Conservation (phyloP, 2,888 invertebrate genomes). For the Automeris io region DNA sequence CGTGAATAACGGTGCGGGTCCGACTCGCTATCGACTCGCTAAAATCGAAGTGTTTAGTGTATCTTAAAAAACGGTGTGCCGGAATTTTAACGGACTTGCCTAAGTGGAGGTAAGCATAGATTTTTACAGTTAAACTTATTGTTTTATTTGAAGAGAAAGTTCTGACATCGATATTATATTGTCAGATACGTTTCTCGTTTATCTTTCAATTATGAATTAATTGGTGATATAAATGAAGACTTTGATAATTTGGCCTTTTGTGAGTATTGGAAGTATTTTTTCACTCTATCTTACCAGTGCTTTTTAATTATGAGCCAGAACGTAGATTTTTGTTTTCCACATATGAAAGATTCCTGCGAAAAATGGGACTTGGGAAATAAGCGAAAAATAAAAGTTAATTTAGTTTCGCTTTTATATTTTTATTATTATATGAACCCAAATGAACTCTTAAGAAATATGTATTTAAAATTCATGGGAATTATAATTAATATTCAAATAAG, state of each 20-base stretch:
- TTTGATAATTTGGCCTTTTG: no score
- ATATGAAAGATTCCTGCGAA: no score
- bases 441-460: not conserved
- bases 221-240: no score
- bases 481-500: conserved; percentile 47
- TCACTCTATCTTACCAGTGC: no score
- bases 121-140: conserved; percentile 72
- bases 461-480: conserved; percentile 26
- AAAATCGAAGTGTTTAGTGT: conserved; percentile 72
- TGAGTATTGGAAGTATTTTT: no score
- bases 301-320: no score
- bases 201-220: not conserved
- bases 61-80: conserved; percentile 59
- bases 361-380: no score
- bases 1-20: conserved; percentile 71
- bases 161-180: conserved; percentile 27
- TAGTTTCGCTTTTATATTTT: no score
- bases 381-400: no score
- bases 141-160: conserved; percentile 61
- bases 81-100: conserved; percentile 74
- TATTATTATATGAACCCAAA: not conserved
- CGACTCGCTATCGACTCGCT: conserved; percentile 66
- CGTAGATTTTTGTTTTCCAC: no score
- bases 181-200: conserved; percentile 21
- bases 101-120: conserved; percentile 69